These are phyloP conservation scores for Pteruthius melanotis DNA, from an alignment of 2,113 vertebrate genomes.

Conservation along the genomic window DNA sequence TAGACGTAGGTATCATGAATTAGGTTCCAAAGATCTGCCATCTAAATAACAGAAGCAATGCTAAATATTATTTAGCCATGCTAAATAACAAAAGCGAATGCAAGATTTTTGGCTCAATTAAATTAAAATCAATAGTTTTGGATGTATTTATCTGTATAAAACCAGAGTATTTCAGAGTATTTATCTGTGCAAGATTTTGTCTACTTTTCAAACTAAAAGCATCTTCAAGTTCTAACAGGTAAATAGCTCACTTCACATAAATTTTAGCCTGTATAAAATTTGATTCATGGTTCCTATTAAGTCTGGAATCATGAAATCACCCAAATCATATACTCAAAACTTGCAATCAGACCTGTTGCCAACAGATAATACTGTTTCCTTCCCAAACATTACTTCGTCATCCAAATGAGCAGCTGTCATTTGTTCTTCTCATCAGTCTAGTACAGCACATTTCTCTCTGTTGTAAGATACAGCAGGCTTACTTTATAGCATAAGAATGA, in stretches of 20 bases:
- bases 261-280: background rate
- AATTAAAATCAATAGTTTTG: background rate
- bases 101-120: background rate
- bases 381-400: background rate
- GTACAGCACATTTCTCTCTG: background rate
- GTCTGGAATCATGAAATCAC: background rate
- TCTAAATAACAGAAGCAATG: background rate
- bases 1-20: background rate
- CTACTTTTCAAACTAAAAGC: background rate
- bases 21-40: background rate
- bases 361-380: background rate
- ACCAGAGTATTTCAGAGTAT: background rate
- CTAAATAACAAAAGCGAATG: background rate
- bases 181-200: background rate
- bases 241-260: background rate
- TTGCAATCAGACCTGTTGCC: background rate
- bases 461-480: background rate
- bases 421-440: background rate
- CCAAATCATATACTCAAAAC: background rate
- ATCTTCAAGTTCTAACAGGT: background rate
- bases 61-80: background rate
- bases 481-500: background rate
- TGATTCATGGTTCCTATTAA: background rate
- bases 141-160: background rate
- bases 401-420: background rate